These are phyloP conservation scores for Cervus canadensis DNA, from an alignment of 2,113 vertebrate species.

Conservation along the genomic window DNA sequence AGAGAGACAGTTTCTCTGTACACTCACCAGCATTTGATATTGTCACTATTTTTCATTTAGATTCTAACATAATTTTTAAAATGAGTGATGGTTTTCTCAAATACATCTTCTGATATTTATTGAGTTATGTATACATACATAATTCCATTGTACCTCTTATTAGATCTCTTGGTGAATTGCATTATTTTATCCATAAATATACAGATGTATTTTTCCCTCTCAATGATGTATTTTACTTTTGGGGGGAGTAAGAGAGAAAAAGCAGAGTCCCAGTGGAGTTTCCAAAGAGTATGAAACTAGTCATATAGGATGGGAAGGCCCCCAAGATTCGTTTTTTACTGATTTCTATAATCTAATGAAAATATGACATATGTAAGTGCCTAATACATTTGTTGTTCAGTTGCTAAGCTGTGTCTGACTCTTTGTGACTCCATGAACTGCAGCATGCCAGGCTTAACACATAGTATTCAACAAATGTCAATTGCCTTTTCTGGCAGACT, in stretches of 20 bases:
- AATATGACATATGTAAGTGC: neutral
- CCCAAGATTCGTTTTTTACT: conserved; percentile 18
- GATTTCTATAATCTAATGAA: conserved; percentile 4
- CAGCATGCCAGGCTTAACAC: neutral
- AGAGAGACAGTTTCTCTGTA: neutral
- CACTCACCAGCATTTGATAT: neutral
- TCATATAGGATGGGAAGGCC: neutral
- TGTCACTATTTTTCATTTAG: neutral
- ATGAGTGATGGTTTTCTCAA: neutral
- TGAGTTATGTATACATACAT: neutral
- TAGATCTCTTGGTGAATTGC: neutral
- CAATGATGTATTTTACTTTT: conserved; percentile 27
- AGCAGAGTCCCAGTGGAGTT: neutral
- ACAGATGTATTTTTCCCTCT: neutral
- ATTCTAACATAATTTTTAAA: neutral
- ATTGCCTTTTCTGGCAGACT: conserved; percentile 21
- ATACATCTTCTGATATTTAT: neutral
- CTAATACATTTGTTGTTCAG: neutral
- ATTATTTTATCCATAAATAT: neutral
- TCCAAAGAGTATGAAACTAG: neutral
- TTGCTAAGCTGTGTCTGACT: neutral
- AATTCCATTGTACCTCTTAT: neutral
- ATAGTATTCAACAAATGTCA: neutral
- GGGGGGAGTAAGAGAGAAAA: neutral
- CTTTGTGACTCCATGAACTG: neutral